Evolutionary conservation across 2,888 invertebrate genomes (phyloP), one percentile per base, ranked within the genome.

Genomic region (Carabus problematicus): DNA sequence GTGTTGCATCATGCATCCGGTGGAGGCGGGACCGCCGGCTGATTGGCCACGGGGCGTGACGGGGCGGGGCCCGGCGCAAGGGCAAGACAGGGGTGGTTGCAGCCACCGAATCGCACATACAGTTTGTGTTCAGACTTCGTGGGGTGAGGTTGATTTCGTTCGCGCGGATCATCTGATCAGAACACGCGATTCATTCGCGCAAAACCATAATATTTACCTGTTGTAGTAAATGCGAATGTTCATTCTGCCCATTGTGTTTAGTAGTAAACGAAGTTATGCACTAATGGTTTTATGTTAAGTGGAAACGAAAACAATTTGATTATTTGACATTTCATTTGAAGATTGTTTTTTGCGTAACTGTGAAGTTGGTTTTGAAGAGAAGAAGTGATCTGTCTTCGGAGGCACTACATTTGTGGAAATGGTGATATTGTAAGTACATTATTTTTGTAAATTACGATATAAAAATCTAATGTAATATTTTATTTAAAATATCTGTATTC

Each of bases 341-440:
- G 41, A 58, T 8, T 9, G 39, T 8, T 14, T 4, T n/a, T n/a
- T n/a, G n/a, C 40, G 12, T 14, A 41, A 58, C 58, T 6, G 54
- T 16, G 9, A 14, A 11, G 16, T 45, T 45, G 45, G 16, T 62
- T 64, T 41, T 64, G 56, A 52, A 14, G 29, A 29, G 29, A 29
- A 29, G 52, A 52, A 29, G 52, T 58, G 55, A 12, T 9, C 41
- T n/a, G 55, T 42, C 18, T 43, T 55, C 14, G 18, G 29, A 66
- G 55, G 52, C 45, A 14, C 14, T 49, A 52, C 40, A 47, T 60
- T 73, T 72, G 77, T 77, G 81, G 81, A 81, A 80, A 81, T 81
- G 81, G 81, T 81, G 75, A 81, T 81, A 76, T 72, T 81, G 81
- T 81, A 79, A 81, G 81, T 81, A 78, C 62, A n/a, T n/a, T n/a